These are phyloP conservation scores for Apogon hyalosoma DNA, from an alignment of 2,797 vertebrate species.

Conservation along the genomic window DNA sequence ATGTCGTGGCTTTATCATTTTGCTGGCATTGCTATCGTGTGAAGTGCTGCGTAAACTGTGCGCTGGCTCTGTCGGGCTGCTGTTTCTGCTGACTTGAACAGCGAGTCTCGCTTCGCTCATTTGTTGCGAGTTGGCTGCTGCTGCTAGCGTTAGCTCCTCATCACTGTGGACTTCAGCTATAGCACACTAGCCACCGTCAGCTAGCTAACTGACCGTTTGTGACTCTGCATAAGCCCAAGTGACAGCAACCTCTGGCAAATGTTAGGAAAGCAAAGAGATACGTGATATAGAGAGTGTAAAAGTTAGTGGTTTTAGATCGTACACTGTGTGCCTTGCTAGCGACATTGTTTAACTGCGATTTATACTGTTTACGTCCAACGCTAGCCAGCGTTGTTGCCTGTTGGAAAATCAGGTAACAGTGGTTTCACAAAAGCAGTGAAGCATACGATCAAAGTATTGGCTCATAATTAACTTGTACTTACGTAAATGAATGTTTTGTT, in stretches of 20 bases:
- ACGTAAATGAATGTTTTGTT: neutral
- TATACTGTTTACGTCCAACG: conserved; percentile 62
- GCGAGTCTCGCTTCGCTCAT: conserved; percentile 61
- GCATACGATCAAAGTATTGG: neutral
- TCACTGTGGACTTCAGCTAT: conserved; percentile 65
- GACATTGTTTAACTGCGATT: conserved; percentile 33
- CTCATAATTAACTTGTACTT: neutral
- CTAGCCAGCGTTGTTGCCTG: conserved; percentile 63
- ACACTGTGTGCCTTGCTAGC: conserved; percentile 47
- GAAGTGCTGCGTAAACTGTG: neutral
- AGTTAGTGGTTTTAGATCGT: conserved; percentile 14
- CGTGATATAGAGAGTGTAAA: neutral
- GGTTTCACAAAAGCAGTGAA: neutral
- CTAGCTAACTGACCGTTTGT: conserved; percentile 51
- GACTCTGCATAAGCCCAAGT: conserved; percentile 16
- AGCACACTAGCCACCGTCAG: conserved; percentile 59
- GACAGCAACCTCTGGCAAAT: neutral
- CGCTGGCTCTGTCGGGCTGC: conserved; percentile 10
- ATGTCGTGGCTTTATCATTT: conserved; percentile 1
- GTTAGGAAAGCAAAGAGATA: neutral
- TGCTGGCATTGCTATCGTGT: neutral
- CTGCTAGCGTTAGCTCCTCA: conserved; percentile 71
- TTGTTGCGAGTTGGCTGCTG: conserved; percentile 76
- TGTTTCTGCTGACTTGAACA: conserved; percentile 42
- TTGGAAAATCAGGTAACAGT: conserved; percentile 10